Evolutionary conservation across 2,797 vertebrate genomes (phyloP), one percentile per base, ranked within the genome.

Genomic region (Myripristis jacobus): DNA sequence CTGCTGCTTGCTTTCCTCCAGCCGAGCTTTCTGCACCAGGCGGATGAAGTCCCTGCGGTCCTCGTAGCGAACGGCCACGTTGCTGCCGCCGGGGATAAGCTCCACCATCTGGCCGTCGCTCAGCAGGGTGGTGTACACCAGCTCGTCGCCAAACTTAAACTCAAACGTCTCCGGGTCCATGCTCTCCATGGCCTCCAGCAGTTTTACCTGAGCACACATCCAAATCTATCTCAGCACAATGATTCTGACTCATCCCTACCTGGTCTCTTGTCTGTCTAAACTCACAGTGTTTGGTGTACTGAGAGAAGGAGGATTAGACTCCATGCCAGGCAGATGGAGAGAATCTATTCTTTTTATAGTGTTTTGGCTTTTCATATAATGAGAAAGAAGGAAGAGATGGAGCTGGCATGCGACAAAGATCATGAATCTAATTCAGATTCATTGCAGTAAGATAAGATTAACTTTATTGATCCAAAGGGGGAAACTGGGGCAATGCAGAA

Each of bases 131-230:
- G 96, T 98, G 91, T 98, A 98, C 1, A 97, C 96, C 82, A 99
- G 91, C 80, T 99, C 98, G 79, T 96, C 96, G 15, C 96, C 97
- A 76, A 99, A 99, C 82, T 96, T 94, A 89, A 98, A 98, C 80
- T 99, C 97, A 86, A 96, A 99, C 0, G 96, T 98, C 56, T 96
- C 96, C 85, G 94, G 96, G 91, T 99, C 97, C 97, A 98, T 98
- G 81, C 93, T 94, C 87, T 97, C 96, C 94, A 98, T 99, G 86
- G 97, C 96, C 46, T 99, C 98, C 75, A 99, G 87, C 21, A 98
- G 93, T 82, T 98, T 99, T 47, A 99, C 97, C 98, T 99, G 84
- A 47, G 57, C 58, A 80, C 60, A 83, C 18, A 71, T 9, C 3
- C n/a, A 69, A 1, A 36, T 36, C 58, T 29, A 56, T 19, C 21